Percentiles rank a stretch among this genome's conserved stretches.
Conservation (phyloP, 2,797 vertebrate species). For the Crenichthys baileyi region DNA sequence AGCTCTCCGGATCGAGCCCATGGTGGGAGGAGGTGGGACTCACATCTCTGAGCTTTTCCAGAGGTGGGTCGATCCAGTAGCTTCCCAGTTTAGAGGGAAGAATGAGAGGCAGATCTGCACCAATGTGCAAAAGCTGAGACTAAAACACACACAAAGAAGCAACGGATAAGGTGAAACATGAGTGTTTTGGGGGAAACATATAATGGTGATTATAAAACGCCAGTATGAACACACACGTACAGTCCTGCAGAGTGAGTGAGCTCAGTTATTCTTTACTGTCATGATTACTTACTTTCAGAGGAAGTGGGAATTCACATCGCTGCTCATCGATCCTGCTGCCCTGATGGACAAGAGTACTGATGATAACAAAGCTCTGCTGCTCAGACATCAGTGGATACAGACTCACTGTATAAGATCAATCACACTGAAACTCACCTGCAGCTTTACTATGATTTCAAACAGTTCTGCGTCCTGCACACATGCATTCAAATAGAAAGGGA, state of each 20-base stretch:
- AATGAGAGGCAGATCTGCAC: conserved; percentile 78
- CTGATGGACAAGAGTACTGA: conserved; percentile 69
- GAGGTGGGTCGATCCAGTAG: conserved; percentile 84
- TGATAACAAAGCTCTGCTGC: conserved; percentile 41
- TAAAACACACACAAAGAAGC: conserved; percentile 44
- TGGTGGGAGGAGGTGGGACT: conserved; percentile 73
- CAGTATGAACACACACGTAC: conserved; percentile 28
- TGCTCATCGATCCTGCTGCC: conserved; percentile 86
- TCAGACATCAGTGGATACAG: conserved; percentile 26
- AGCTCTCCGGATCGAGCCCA: conserved; percentile 65
- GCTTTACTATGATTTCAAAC: conserved; percentile 87
- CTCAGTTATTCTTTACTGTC: not conserved
- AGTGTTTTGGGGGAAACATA: conserved; percentile 47
- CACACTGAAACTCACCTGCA: conserved; percentile 77
- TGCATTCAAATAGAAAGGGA: conserved; percentile 33
- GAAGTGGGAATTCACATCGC: conserved; percentile 83
- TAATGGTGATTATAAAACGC: conserved; percentile 22
- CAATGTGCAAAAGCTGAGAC: conserved; percentile 82
- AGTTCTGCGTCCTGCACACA: conserved; percentile 80
- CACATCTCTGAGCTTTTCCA: conserved; percentile 69
- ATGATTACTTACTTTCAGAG: conserved; percentile 75
- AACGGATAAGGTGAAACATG: conserved; percentile 21
- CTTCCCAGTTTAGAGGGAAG: conserved; percentile 79
- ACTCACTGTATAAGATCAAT: conserved; percentile 33
- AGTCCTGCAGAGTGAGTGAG: conserved; percentile 3